Conservation (phyloP, 2,888 invertebrate genomes). For the Pseudoips prasinana region DNA sequence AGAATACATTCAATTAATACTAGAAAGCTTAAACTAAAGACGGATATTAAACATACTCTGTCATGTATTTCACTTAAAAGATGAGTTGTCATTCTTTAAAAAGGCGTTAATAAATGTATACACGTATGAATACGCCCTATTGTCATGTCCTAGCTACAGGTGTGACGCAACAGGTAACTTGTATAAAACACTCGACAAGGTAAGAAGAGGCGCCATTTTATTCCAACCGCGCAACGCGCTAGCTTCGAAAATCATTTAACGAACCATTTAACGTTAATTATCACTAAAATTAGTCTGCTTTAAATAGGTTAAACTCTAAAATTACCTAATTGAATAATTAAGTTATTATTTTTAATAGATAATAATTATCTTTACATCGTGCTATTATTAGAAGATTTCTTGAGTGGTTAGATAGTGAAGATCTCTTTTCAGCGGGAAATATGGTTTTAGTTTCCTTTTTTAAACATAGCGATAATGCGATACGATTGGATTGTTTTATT, state of each 20-base stretch:
- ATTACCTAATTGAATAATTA: constrained; percentile 30
- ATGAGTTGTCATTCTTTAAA: no score
- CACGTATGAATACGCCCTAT: constrained; percentile 34
- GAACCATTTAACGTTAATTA: constrained; percentile 23
- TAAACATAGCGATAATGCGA: constrained; percentile 23
- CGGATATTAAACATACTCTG: no score
- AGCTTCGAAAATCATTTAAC: constrained; percentile 32
- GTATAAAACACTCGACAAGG: constrained; percentile 68
- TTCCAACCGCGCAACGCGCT: constrained; percentile 30
- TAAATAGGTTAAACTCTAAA: constrained; percentile 17
- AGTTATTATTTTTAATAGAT: constrained; percentile 5
- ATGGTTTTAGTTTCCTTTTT: constrained; percentile 23
- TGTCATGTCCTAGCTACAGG: constrained; percentile 57
- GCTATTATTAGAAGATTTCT: constrained; percentile 13
- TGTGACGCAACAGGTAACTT: constrained; percentile 75
- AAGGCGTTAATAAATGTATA: neutral
- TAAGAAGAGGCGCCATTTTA: constrained; percentile 65
- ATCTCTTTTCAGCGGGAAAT: constrained; percentile 33
- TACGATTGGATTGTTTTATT: constrained; percentile 42
- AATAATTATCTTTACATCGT: constrained; percentile 16
- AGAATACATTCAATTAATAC: no score
- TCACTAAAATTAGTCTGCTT: constrained; percentile 24
- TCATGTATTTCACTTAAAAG: no score
- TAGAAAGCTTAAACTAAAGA: no score
- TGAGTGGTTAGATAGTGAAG: constrained; percentile 29